Percentiles rank a stretch among this genome's conserved stretches.
These are phyloP conservation scores for Actinemys pallida DNA, from an alignment of 2,113 vertebrate species.

Conservation along the genomic window DNA sequence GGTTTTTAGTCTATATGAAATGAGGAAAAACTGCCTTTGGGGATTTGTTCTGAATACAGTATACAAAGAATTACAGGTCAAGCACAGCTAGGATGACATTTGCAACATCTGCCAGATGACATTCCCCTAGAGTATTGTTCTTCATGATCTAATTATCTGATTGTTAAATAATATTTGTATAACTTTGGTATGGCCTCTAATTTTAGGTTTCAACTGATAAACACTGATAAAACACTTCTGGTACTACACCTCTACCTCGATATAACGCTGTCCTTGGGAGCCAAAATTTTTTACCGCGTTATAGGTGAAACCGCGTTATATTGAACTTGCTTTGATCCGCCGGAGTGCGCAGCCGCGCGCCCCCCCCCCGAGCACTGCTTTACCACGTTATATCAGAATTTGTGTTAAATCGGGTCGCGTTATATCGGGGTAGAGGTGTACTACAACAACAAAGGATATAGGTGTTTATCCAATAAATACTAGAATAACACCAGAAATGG, in stretches of 20 bases:
- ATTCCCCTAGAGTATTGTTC: not conserved
- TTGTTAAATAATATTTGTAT: not conserved
- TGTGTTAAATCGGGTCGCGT: too few relatives aligned
- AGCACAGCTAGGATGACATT: not conserved
- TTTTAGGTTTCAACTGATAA: not conserved
- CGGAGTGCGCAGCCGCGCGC: too few relatives aligned
- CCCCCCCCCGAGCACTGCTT: too few relatives aligned
- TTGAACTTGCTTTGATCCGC: too few relatives aligned
- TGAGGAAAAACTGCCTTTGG: not conserved
- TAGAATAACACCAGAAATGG: too few relatives aligned
- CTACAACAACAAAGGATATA: not conserved
- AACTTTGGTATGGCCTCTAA: accelerated
- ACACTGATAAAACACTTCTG: not conserved
- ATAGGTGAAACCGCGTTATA: too few relatives aligned
- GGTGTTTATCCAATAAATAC: too few relatives aligned
- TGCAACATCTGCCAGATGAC: not conserved
- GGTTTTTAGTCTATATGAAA: not conserved
- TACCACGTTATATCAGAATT: too few relatives aligned
- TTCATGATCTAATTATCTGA: not conserved
- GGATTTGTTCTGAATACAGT: not conserved
- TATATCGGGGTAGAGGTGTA: too few relatives aligned
- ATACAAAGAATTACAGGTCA: not conserved
- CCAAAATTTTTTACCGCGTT: too few relatives aligned
- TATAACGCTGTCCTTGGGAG: too few relatives aligned
- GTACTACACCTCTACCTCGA: not conserved